Evolutionary conservation across 1,140 invertebrate genomes (phyloP).

Genomic region (Trypoxylus dichotomus): DNA sequence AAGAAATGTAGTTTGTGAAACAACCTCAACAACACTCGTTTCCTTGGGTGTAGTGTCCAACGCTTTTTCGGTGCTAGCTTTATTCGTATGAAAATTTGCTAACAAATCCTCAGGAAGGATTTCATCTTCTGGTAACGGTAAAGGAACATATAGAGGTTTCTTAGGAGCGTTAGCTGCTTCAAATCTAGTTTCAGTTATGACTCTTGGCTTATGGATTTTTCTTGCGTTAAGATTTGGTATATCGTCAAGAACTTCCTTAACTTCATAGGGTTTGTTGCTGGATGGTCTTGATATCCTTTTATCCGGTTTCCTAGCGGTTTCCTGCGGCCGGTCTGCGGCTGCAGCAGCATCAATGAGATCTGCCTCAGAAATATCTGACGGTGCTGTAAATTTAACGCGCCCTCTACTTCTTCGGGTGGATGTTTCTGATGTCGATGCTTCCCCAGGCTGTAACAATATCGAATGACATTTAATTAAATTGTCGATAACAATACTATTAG

Average conservation of each 20-base stretch:
- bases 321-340: neutral
- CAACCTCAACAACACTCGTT: neutral
- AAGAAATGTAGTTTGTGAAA: neutral
- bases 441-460: constrained; percentile 41
- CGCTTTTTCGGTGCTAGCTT: constrained; percentile 2
- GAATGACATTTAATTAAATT: neutral
- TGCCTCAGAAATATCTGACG: constrained; percentile 40
- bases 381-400: constrained; percentile 44
- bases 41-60: neutral
- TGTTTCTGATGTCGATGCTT: constrained; percentile 33
- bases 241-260: constrained; percentile 49
- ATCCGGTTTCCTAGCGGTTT: constrained; percentile 36
- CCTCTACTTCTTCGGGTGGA: constrained; percentile 42
- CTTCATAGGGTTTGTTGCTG: constrained; percentile 41
- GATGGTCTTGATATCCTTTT: constrained; percentile 32
- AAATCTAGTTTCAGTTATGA: constrained; percentile 46
- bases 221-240: constrained; percentile 39
- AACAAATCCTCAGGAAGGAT: constrained; percentile 10
- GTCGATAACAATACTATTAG: neutral
- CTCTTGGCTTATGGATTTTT: constrained; percentile 42
- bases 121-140: constrained; percentile 12
- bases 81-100: constrained; percentile 9
- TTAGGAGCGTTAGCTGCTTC: constrained; percentile 41
- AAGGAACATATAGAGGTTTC: constrained; percentile 29
- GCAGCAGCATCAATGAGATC: neutral